phyloP scores from a whole-genome alignment of 2,797 vertebrate genomes.

The Numenius phaeopus region DNA sequence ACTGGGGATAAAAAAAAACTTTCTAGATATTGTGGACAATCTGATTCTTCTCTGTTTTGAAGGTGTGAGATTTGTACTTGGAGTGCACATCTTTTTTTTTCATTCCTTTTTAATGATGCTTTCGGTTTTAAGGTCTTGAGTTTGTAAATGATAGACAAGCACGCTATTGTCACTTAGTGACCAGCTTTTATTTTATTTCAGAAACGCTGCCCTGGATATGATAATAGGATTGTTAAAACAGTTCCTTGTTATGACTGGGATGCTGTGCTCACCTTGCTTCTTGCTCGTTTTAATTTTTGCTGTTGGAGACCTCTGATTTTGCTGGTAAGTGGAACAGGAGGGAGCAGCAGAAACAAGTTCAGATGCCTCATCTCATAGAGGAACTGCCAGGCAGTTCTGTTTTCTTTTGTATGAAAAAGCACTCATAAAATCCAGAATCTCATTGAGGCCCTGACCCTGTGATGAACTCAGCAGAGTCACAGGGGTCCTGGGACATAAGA shows the following conservation, averaged over 20 bases:
- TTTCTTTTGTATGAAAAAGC: not conserved
- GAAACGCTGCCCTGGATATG: not conserved
- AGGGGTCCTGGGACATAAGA: not conserved
- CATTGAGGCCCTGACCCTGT: not conserved
- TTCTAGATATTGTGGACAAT: not conserved
- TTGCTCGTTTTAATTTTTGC: not conserved
- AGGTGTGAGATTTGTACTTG: not conserved
- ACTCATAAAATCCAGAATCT: conserved; percentile 35
- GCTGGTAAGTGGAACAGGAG: not conserved
- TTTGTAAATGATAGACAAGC: conserved; percentile 1
- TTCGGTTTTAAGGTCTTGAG: not conserved
- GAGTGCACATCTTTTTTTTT: not conserved
- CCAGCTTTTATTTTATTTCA: conserved; percentile 12
- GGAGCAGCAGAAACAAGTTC: not conserved
- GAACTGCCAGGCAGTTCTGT: not conserved
- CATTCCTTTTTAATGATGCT: not conserved
- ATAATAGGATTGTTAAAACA: not conserved
- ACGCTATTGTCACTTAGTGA: not conserved
- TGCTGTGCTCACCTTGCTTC: not conserved
- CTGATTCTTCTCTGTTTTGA: not conserved
- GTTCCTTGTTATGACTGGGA: not conserved
- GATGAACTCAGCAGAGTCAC: conserved; percentile 14
- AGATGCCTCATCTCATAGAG: not conserved
- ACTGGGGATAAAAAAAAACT: not conserved
- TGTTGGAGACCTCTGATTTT: not conserved